Base-by-base conservation (phyloP, 2,888 invertebrate species). In the Lasioglossum marginatum region DNA sequence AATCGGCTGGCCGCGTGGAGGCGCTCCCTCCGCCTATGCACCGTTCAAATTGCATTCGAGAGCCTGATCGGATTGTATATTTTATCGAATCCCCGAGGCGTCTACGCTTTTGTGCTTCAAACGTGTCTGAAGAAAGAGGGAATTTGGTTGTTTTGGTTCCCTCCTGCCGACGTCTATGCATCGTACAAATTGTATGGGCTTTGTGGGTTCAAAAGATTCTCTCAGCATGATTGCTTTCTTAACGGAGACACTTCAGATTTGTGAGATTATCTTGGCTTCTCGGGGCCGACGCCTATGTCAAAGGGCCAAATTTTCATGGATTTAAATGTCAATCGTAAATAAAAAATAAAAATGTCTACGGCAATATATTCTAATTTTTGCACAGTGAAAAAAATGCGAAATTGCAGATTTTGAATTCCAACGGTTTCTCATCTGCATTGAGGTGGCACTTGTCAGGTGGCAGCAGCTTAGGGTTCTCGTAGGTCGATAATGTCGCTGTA, bases 1-100 rank as follows among this genome's bases (percentile, higher is more conserved):
- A 66, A 34, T 34, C 10, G 8, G 19, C 31, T 31, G 8, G 66
- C 66, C 66, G 66, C 8, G 66, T 4, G 31, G 34, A 66, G 66
- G 66, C 66, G 66, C 66, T 66, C 8, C 31, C 66, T 10, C 23
- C 66, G 66, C 66, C 63, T 63, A 63, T 63, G 63, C 63, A 63
- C 16, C 63, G 31, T 63, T 63, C 63, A 63, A 63, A 63, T 63
- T 16, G 16, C 63, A 6, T 27, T 31, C 14, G 63, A 31, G 63
- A 63, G 14, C 14, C 31, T 63, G 63, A 63, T 63, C 63, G 63
- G 63, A 63, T 63, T 63, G 63, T 16, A 31, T 63, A 63, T 63
- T 63, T 31, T 6, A 63, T 63, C n/a, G 31, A 31, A 10, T 52
- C 52, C 52, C 52, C 5, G 1, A n/a, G 23, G n/a, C 52, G 10